These are phyloP conservation scores for Neotragus pygmaeus DNA, from an alignment of 2,113 vertebrate genomes.

Conservation along the genomic window DNA sequence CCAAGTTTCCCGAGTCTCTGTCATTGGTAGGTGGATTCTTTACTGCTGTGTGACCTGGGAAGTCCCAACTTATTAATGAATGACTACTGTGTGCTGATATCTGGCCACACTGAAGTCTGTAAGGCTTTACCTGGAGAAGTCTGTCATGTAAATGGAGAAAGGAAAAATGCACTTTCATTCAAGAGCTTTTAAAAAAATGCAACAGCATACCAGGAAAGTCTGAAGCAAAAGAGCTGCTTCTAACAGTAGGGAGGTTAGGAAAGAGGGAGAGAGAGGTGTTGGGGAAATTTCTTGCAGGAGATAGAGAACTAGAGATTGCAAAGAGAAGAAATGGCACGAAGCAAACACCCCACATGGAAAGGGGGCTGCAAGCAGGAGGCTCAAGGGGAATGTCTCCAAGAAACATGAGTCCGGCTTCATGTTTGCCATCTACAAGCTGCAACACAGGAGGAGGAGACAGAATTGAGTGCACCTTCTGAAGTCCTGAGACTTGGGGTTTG, in stretches of 20 bases:
- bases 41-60: neutral
- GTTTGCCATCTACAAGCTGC: neutral
- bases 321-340: neutral
- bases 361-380: no score
- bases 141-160: neutral
- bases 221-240: neutral
- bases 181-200: neutral
- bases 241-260: neutral
- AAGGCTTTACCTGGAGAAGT: neutral
- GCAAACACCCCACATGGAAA: neutral
- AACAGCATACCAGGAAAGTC: neutral
- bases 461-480: neutral
- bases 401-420: neutral
- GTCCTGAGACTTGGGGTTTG: neutral
- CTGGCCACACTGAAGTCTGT: neutral
- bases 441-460: neutral
- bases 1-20: neutral
- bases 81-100: no score
- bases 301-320: neutral
- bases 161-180: conserved; percentile 9
- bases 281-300: neutral
- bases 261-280: neutral
- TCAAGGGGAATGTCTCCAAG: neutral
- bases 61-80: neutral
- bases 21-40: neutral